Conservation (phyloP, 2,797 vertebrate species). For the Anableps anableps region DNA sequence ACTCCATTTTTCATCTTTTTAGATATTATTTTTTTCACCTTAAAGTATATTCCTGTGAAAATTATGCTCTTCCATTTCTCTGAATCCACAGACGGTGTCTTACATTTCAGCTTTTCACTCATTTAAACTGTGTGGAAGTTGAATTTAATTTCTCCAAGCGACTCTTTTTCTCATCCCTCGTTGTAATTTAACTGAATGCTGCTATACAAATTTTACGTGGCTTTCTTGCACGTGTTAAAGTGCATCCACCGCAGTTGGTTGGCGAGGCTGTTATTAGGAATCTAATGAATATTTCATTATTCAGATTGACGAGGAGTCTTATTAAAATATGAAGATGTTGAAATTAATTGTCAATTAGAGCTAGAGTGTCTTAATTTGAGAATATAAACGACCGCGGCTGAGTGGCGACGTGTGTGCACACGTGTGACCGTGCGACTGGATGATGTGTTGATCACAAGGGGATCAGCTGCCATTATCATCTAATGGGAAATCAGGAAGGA, state of each 20-base stretch:
- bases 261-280: conserved; percentile 79
- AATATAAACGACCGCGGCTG: conserved; percentile 81
- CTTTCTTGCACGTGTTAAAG: conserved; percentile 6
- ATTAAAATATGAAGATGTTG: conserved; percentile 90
- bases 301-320: conserved; percentile 86
- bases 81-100: conserved; percentile 14
- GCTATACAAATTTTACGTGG: conserved; percentile 42
- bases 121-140: conserved; percentile 11
- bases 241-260: conserved; percentile 32
- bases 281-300: conserved; percentile 89
- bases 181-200: conserved; percentile 37
- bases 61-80: neutral
- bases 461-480: conserved; percentile 80
- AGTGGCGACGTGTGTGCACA: conserved; percentile 43
- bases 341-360: conserved; percentile 90
- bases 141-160: conserved; percentile 17
- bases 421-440: conserved; percentile 36
- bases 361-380: conserved; percentile 87
- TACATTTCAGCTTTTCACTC: conserved; percentile 19
- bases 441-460: conserved; percentile 75
- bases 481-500: conserved; percentile 83
- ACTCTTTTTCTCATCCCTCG: conserved; percentile 10
- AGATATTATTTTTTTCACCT: neutral
- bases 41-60: conserved; percentile 12
- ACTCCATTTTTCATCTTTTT: conserved; percentile 4